These are phyloP conservation scores for Pseudopipra pipra DNA, from an alignment of 2,113 vertebrate species.

Conservation along the genomic window DNA sequence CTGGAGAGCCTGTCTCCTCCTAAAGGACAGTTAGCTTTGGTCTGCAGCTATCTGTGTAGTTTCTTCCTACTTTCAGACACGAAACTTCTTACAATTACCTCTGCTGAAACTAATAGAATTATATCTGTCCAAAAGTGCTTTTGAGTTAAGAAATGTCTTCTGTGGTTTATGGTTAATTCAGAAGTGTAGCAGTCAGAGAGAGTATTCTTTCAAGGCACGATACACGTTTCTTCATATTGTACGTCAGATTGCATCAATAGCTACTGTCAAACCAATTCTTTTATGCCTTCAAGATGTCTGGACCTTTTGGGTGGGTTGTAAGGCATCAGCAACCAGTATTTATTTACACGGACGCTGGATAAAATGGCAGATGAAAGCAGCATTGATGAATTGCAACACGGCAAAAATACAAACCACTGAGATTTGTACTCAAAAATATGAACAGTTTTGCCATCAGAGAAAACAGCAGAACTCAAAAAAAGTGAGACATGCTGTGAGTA, in stretches of 20 bases:
- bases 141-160: not conserved
- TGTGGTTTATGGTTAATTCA: slow-evolving; percentile 12
- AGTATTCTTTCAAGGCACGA: not conserved
- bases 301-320: not conserved
- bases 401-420: not conserved
- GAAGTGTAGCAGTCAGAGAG: not conserved
- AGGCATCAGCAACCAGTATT: not conserved
- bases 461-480: not conserved
- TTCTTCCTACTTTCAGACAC: not conserved
- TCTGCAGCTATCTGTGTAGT: not conserved
- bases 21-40: not conserved
- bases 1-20: not conserved
- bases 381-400: slow-evolving; percentile 35
- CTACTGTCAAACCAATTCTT: slow-evolving; percentile 4
- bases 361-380: slow-evolving; percentile 50
- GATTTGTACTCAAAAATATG: slow-evolving; percentile 6
- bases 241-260: slow-evolving; percentile 12
- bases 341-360: not conserved
- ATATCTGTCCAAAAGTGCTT: not conserved
- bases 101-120: not conserved
- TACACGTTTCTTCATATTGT: not conserved
- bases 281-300: not conserved
- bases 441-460: not conserved
- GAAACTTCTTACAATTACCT: not conserved
- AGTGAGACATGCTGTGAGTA: not conserved